Evolutionary conservation across 2,888 invertebrate species (phyloP).

Genomic region (Tillus elongatus): DNA sequence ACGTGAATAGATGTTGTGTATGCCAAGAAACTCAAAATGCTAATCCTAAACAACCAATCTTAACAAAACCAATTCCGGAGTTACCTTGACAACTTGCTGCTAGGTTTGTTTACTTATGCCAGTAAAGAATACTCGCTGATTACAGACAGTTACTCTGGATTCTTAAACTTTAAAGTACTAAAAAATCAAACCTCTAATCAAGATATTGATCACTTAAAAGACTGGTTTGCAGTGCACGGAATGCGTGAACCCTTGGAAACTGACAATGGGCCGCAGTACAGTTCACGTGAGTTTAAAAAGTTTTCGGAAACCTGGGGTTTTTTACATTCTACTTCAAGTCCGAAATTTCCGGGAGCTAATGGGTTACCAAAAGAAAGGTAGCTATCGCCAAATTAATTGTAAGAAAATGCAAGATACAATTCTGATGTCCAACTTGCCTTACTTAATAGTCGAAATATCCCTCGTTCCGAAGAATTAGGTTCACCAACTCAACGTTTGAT

Average conservation of each 20-base stretch:
- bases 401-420: neutral
- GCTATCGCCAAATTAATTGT: no score
- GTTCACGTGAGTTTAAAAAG: constrained; percentile 9
- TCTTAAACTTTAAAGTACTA: constrained; percentile 9
- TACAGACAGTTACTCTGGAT: constrained; percentile 7
- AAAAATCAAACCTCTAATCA: constrained; percentile 11
- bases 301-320: constrained; percentile 14
- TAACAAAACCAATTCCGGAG: no score
- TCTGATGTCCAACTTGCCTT: constrained; percentile 8
- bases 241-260: constrained; percentile 14
- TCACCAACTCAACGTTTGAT: constrained; percentile 12
- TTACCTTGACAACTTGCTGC: no score
- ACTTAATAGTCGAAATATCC: constrained; percentile 6
- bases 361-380: neutral
- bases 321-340: constrained; percentile 11
- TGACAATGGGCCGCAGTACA: constrained; percentile 15
- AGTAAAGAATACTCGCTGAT: constrained; percentile 8
- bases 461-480: constrained; percentile 4
- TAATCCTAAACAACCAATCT: no score
- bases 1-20: constrained; percentile 7
- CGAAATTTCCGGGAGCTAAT: neutral
- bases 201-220: constrained; percentile 7
- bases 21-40: constrained; percentile 4
- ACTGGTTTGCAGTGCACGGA: constrained; percentile 15
- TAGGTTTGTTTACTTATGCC: constrained; percentile 8